Conservation (phyloP, 2,888 invertebrate species). For the Slavum lentiscoides region DNA sequence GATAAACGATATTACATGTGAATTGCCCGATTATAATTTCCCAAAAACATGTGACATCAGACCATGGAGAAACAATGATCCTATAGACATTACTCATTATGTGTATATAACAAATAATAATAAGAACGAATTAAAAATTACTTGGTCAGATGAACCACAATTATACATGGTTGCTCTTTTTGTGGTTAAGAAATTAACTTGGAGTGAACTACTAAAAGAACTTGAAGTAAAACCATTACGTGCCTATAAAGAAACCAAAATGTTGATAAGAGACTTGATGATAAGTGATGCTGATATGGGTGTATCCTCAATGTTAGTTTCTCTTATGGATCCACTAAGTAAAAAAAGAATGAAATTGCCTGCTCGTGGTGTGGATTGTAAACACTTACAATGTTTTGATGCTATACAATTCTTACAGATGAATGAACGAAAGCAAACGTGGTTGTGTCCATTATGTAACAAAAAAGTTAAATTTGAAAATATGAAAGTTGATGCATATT, state of each 20-base stretch:
- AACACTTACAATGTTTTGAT: conserved; percentile 97
- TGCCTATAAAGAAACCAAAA: conserved; percentile 13
- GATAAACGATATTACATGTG: conserved; percentile 30
- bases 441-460: conserved; percentile 98
- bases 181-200: conserved; percentile 34
- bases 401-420: conserved; percentile 92
- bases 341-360: conserved; percentile 89
- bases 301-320: conserved; percentile 89
- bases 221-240: conserved; percentile 33
- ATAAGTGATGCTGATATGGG: conserved; percentile 94
- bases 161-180: conserved; percentile 32
- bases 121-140: conserved; percentile 37
- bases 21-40: conserved; percentile 37
- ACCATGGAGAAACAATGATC: conserved; percentile 40
- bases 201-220: conserved; percentile 23
- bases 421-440: conserved; percentile 98
- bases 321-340: conserved; percentile 91
- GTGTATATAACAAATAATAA: conserved; percentile 33
- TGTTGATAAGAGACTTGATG: conserved; percentile 58
- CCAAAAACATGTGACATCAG: conserved; percentile 40
- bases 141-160: conserved; percentile 36
- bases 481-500: conserved; percentile 44
- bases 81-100: conserved; percentile 44
- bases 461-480: conserved; percentile 60
- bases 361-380: conserved; percentile 86